Evolutionary conservation across 2,888 invertebrate genomes (phyloP), one percentile per base, ranked within the genome.

Genomic region (Ophion costatus): DNA sequence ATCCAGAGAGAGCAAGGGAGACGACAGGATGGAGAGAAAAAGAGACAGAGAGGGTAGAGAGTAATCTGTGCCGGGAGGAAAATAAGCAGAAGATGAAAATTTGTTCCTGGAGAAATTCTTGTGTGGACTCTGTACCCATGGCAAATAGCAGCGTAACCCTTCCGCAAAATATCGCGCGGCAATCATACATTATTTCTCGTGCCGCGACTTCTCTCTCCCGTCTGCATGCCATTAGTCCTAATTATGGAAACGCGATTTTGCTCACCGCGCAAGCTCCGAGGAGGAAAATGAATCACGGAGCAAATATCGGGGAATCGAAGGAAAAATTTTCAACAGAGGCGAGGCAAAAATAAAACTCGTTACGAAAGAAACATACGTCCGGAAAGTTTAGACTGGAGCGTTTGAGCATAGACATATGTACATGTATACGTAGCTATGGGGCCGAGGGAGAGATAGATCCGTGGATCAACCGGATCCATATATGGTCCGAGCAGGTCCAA

Each of bases 391-490:
- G 63, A 79, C 71, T 56, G 38, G 57, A 38, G 56, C 17, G 29
- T 73, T 77, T 51, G 59, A 51, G 38, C 56, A 59, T 56, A 42
- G 56, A 59, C 17, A 38, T 79, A 71, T 74, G 33, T 73, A 73
- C 76, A 79, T 85, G 82, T 85, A 73, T 76, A 73, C 57, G 79
- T 80, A 77, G 66, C 59, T 78, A 56, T 63, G 82, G 64, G 79
- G 79, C 77, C 61, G 76, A 85, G 73, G 80, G 77, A 86, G 73
- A 88, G 86, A 88, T 89, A 89, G 89, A 91, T 90, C 88, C 85
- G 84, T 83, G 88, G 88, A 89, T 91, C 88, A 87, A 88, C 84
- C 77, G 89, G 83, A 87, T 89, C 91, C 90, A 89, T 91, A 90
- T 90, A 90, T 89, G 90, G 90, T 85, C 80, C 85, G 90, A 87